phyloP scores from a whole-genome alignment of 2,113 vertebrate species.

The Spea bombifrons region DNA sequence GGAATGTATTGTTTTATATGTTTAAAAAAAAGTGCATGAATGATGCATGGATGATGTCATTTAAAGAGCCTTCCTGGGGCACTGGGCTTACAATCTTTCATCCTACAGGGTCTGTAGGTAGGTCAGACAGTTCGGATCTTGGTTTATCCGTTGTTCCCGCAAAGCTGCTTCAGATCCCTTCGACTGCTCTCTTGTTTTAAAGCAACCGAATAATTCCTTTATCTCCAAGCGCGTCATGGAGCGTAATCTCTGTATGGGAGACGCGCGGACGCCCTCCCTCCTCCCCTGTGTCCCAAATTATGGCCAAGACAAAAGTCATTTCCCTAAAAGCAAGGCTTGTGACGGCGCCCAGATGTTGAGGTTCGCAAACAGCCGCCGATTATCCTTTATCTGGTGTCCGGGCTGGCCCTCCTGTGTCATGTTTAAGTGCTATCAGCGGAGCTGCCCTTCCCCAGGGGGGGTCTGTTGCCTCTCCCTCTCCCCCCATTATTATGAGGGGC shows the following conservation, averaged over 20 bases:
- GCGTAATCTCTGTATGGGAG: conserved; percentile 53
- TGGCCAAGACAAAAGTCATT: conserved; percentile 57
- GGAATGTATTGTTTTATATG: too few species aligned
- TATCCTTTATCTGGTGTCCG: conserved; percentile 60
- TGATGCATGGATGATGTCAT: too few species aligned
- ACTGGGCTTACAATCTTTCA: too few species aligned
- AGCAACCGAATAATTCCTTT: conserved; percentile 29
- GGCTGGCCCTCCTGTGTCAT: conserved; percentile 67
- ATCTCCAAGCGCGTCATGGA: conserved; percentile 41
- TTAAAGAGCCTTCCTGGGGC: too few species aligned
- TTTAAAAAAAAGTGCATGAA: too few species aligned
- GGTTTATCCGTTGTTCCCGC: too few species aligned
- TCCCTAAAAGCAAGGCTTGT: conserved; percentile 65
- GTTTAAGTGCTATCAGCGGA: conserved; percentile 60
- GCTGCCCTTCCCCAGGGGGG: conserved; percentile 51
- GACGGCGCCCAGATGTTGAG: conserved; percentile 66
- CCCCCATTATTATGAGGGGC: conserved; percentile 38
- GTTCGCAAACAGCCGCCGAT: conserved; percentile 60
- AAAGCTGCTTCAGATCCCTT: too few species aligned
- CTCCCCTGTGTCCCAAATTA: conserved; percentile 47
- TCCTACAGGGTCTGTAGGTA: too few species aligned
- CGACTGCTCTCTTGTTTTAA: background rate
- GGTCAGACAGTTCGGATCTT: too few species aligned
- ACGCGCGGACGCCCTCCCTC: conserved; percentile 52
- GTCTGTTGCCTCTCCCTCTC: background rate